Evolutionary conservation across 1,140 invertebrate genomes (phyloP).

Genomic region (Trachymyrmex septentrionalis): DNA sequence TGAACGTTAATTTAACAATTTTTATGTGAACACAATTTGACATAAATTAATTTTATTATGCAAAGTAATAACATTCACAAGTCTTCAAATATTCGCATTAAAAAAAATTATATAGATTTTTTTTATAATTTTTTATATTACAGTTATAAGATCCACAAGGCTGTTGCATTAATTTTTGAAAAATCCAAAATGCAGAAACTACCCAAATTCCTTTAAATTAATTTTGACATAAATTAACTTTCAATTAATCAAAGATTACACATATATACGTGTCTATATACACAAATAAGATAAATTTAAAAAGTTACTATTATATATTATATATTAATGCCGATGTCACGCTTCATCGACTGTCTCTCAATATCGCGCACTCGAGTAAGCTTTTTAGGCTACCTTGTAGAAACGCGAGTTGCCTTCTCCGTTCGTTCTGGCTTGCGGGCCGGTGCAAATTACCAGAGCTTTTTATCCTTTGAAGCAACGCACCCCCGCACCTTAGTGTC

Average conservation of each 20-base stretch:
- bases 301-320: not conserved
- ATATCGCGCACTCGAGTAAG: not conserved
- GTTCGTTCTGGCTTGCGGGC: slow-evolving; percentile 14
- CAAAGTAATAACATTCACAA: not conserved
- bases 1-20: no score
- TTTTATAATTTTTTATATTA: not conserved
- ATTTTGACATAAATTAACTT: not conserved
- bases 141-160: not conserved
- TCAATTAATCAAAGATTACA: not conserved
- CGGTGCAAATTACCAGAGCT: slow-evolving; percentile 72
- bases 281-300: not conserved
- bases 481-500: slow-evolving; percentile 37
- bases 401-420: slow-evolving; percentile 55
- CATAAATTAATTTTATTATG: not conserved
- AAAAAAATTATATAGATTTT: not conserved
- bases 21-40: not conserved
- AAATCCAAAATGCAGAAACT: no score
- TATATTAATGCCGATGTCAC: not conserved
- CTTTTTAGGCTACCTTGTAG: not conserved
- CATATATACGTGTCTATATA: not conserved
- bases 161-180: not conserved
- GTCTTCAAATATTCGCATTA: not conserved
- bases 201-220: no score
- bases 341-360: not conserved
- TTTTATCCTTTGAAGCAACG: slow-evolving; percentile 74